These are phyloP conservation scores for Eulemur rubriventer DNA, from an alignment of 2,797 vertebrate genomes.

Conservation along the genomic window DNA sequence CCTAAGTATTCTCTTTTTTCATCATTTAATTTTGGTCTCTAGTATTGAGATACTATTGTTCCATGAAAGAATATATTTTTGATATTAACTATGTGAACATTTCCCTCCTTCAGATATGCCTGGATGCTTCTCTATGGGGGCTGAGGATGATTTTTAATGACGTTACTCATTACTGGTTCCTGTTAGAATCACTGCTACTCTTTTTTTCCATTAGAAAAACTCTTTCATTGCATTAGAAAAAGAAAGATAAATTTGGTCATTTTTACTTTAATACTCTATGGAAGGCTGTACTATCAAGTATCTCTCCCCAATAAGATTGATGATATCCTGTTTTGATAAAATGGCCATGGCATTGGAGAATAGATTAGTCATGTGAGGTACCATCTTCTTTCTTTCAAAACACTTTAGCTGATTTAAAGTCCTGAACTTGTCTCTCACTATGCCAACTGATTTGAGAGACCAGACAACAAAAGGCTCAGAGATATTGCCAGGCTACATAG, in stretches of 20 bases:
- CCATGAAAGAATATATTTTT: background rate
- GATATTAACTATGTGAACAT: background rate
- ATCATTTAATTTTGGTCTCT: background rate
- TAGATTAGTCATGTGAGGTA: background rate
- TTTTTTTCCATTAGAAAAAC: background rate
- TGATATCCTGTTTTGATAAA: background rate
- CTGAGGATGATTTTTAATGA: background rate
- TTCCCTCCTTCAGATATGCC: background rate
- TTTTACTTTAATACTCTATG: background rate
- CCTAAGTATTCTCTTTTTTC: conserved; percentile 13
- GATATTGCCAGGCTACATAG: background rate
- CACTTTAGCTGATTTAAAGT: background rate
- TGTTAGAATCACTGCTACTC: background rate
- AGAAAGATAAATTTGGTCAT: background rate
- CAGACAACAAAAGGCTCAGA: background rate
- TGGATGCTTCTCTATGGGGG: background rate
- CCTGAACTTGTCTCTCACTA: background rate
- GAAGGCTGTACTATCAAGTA: background rate
- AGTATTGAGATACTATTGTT: background rate
- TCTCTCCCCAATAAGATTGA: background rate
- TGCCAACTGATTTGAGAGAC: background rate
- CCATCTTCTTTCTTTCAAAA: background rate
- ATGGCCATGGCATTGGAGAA: background rate
- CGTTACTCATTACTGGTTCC: background rate
- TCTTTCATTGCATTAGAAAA: background rate